A percentile compares a stretch with the other conserved stretches of the same genome.
Conservation (phyloP, 2,113 vertebrate species). For the Oryzias melastigma region DNA sequence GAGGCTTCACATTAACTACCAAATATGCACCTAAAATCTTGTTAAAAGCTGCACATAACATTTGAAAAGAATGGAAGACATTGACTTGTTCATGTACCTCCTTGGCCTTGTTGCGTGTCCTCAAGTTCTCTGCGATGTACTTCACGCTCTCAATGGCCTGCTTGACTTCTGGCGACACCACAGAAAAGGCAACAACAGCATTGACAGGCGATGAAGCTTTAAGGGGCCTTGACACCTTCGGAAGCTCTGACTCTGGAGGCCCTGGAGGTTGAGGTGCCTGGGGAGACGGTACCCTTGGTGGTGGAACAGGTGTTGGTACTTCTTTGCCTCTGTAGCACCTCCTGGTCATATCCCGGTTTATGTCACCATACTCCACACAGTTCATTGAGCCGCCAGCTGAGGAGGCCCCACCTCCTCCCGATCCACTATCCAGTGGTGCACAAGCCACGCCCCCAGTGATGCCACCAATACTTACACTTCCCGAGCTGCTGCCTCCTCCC, state of each 20-base stretch:
- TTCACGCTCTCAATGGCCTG: conserved; percentile 85
- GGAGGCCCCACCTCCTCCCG: conserved; percentile 45
- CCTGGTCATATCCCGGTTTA: conserved; percentile 62
- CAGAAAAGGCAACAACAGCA: conserved; percentile 64
- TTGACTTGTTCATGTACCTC: conserved; percentile 75
- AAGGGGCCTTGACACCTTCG: conserved; percentile 53
- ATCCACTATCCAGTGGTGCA: conserved; percentile 43
- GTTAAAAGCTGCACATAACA: too few species aligned
- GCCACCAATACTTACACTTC: conserved; percentile 64
- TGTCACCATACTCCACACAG: conserved; percentile 69
- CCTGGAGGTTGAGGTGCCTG: conserved; percentile 45
- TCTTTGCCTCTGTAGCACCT: conserved; percentile 73
- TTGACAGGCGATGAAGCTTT: conserved; percentile 71
- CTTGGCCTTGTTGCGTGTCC: conserved; percentile 87
- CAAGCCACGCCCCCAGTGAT: conserved; percentile 51
- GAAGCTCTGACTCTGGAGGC: conserved; percentile 58
- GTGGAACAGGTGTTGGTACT: conserved; percentile 71
- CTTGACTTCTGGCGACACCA: conserved; percentile 83
- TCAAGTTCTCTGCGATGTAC: conserved; percentile 93
- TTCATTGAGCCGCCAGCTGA: conserved; percentile 66
- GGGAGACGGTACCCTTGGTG: conserved; percentile 42
- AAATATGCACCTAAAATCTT: too few species aligned
- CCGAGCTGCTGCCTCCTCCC: conserved; percentile 54
- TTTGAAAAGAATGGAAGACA: too few species aligned
- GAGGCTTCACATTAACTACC: too few species aligned